Evolutionary conservation across 2,797 vertebrate species (phyloP).

Genomic region (Poeciliopsis turneri): DNA sequence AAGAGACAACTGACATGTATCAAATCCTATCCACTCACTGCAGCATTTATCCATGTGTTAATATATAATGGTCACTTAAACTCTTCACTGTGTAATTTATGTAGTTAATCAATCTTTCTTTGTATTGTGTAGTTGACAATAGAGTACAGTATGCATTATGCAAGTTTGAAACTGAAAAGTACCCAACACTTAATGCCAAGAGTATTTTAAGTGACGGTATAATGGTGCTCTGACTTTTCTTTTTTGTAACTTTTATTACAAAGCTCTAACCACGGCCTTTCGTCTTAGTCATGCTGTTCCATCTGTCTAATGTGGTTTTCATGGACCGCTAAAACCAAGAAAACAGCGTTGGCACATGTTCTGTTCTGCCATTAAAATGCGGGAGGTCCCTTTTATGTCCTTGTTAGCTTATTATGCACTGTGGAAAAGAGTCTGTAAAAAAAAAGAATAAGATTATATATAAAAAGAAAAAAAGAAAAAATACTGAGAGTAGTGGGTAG

Average conservation of each 20-base stretch:
- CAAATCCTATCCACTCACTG: neutral
- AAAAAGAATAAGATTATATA: neutral
- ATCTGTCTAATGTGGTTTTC: conserved; percentile 57
- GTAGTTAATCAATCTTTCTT: neutral
- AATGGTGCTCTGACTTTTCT: conserved; percentile 53
- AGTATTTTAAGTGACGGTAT: conserved; percentile 18
- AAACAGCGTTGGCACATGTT: conserved; percentile 61
- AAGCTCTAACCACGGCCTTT: conserved; percentile 58
- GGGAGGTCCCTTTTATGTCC: conserved; percentile 63
- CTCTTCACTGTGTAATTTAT: conserved; percentile 9
- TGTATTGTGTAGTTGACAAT: conserved; percentile 2
- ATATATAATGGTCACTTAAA: neutral
- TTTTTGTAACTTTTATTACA: conserved; percentile 64
- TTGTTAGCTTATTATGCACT: conserved; percentile 63
- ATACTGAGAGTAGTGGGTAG: conserved; percentile 16
- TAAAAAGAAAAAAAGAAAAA: neutral
- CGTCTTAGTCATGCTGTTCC: conserved; percentile 59
- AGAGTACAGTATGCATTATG: neutral
- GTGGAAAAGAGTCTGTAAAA: conserved; percentile 39
- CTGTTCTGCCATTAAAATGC: conserved; percentile 62
- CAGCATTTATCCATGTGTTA: neutral
- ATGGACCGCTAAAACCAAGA: conserved; percentile 69
- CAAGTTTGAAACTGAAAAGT: neutral
- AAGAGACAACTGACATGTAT: neutral
- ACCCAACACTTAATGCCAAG: neutral